phyloP scores from a whole-genome alignment of 2,888 invertebrate species.

The Dynastes tityus region DNA sequence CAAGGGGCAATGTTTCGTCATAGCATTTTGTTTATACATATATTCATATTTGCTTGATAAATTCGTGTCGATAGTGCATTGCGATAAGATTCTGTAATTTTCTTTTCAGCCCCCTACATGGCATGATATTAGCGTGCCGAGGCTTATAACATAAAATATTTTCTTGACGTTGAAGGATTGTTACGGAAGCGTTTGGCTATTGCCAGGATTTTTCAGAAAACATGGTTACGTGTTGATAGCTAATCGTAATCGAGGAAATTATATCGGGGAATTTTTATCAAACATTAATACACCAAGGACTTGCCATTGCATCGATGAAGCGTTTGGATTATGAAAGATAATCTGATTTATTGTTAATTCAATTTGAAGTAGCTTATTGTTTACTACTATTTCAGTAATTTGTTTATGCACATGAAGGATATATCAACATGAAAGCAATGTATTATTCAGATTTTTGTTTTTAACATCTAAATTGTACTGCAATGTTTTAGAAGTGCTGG shows the following conservation, averaged over 20 bases:
- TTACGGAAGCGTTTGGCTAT: not conserved
- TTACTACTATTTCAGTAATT: too few relatives aligned
- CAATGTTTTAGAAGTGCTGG: too few relatives aligned
- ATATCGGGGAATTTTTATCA: slow-evolving; percentile 4
- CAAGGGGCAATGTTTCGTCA: not conserved
- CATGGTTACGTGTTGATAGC: slow-evolving; percentile 19
- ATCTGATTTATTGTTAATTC: too few relatives aligned
- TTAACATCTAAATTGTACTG: too few relatives aligned
- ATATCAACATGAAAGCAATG: too few relatives aligned
- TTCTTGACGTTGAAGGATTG: slow-evolving; percentile 23
- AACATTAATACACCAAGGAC: not conserved
- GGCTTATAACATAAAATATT: slow-evolving; percentile 10
- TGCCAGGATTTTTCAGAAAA: slow-evolving; percentile 5
- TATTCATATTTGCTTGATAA: not conserved
- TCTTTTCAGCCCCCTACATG: slow-evolving; percentile 17
- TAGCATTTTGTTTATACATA: not conserved
- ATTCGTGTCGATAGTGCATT: slow-evolving; percentile 11
- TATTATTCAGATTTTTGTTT: too few relatives aligned
- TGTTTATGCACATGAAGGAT: too few relatives aligned
- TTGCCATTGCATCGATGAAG: not conserved
- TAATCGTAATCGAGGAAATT: slow-evolving; percentile 20
- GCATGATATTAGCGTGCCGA: slow-evolving; percentile 16
- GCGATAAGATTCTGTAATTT: slow-evolving; percentile 20
- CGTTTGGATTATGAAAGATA: not conserved
- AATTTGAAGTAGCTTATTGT: too few relatives aligned